Evolutionary conservation across 1,140 invertebrate species (phyloP), one percentile per base, ranked within the genome.

Genomic region (Rhyacophila brunnea): DNA sequence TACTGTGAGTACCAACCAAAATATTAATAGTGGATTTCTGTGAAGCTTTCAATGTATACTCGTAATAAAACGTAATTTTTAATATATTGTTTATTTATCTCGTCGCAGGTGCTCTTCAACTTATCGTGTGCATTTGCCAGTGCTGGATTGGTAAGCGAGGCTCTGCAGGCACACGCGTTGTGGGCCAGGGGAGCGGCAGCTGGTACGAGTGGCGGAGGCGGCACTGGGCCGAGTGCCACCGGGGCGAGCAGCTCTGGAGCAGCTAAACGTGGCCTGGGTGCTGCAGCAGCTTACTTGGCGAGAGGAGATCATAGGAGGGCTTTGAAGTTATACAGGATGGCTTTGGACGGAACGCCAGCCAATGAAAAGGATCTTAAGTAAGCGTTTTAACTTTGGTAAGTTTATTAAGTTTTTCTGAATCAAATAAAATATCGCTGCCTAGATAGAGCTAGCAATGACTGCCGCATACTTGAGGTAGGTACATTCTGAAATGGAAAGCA

Each of bases 281-380:
- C 58, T 10, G 62, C 62, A 6, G 47, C 43, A 38, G 57, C 57
- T 36, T 58, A 64, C 45, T 49, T 60, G 19, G 62, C 58, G 20
- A 57, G 54, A 81, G 93, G 92, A 23, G 92, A 98, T 68, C 93
- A 91, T 68, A 86, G 89, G 13, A 95, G 97, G 79, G 96, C 97
- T 4, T 88, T 99, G 43, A 99, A 99, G 80, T 91, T 97, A 81
- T 98, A 98, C 71, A 83, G 93, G 67, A 98, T 97, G 95, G 95
- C 95, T 9, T 79, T 98, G 36, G 96, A 99, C 77, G 95, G 96
- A 77, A 90, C 96, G 5, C 91, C 93, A 1, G 91, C 91, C 34
- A 90, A 88, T 17, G 91, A 97, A 68, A 96, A 95, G 71, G 89
- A 94, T 77, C 74, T 93, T 58, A 91, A 93, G 92, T 93, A 77